These are phyloP conservation scores for Malaclemys terrapin DNA, from an alignment of 2,113 vertebrate genomes.

Conservation along the genomic window DNA sequence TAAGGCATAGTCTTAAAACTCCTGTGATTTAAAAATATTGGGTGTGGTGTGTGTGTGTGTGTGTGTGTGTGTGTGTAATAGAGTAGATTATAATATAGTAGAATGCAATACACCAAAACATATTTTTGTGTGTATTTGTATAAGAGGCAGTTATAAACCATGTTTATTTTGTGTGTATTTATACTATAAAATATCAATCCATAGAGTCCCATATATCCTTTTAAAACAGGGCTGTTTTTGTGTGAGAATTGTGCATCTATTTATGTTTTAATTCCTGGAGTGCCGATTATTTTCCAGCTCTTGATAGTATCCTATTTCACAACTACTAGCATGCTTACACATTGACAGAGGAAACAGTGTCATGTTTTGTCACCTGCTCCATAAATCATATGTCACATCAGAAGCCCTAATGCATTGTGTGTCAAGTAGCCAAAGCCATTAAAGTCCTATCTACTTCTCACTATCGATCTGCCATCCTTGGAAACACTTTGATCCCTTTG, in stretches of 20 bases:
- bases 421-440: not conserved
- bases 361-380: not conserved
- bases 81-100: too few species aligned
- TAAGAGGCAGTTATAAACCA: not conserved
- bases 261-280: not conserved
- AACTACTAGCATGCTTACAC: not conserved
- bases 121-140: not conserved
- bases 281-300: not conserved
- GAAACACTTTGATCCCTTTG: not conserved
- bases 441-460: not conserved
- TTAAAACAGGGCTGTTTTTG: not conserved
- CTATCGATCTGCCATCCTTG: not conserved
- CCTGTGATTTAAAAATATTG: not conserved
- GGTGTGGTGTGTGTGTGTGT: too few species aligned
- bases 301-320: not conserved
- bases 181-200: too few species aligned
- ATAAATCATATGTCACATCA: not conserved
- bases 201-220: not conserved
- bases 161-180: not conserved
- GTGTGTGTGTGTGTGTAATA: not conserved
- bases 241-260: not conserved
- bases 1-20: not conserved
- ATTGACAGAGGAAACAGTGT: not conserved
- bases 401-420: not conserved
- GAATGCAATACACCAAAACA: not conserved